Conservation (phyloP, 2,113 vertebrate species). For the Dicentrarchus labrax region DNA sequence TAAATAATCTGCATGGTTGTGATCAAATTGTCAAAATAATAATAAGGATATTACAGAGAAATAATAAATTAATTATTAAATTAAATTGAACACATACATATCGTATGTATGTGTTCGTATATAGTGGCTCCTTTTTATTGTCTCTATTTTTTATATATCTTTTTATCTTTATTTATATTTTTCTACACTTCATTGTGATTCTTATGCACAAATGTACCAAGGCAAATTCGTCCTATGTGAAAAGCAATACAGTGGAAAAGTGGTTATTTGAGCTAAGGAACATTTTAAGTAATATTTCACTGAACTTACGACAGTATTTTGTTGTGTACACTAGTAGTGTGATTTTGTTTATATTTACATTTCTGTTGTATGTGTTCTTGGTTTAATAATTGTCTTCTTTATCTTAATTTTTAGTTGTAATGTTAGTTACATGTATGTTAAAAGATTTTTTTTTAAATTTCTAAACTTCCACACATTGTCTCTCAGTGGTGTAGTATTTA, state of each 20-base stretch:
- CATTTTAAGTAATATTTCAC: not conserved
- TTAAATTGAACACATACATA: not conserved
- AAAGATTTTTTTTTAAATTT: not conserved
- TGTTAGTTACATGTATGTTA: not conserved
- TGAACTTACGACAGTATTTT: not conserved
- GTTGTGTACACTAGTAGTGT: too few species aligned
- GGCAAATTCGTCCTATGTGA: too few species aligned
- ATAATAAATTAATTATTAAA: not conserved
- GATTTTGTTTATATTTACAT: not conserved
- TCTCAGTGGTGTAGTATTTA: not conserved
- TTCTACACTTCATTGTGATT: too few species aligned
- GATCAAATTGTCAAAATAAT: not conserved
- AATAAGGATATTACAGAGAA: not conserved
- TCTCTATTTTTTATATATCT: too few species aligned
- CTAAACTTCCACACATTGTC: not conserved
- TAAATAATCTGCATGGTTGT: too few species aligned
- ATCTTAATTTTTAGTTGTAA: not conserved
- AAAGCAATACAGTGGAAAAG: too few species aligned
- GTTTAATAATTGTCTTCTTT: not conserved
- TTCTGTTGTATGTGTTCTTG: not conserved
- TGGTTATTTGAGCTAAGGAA: not conserved
- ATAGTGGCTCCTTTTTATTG: too few species aligned
- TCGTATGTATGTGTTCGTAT: too few species aligned
- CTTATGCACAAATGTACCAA: too few species aligned
- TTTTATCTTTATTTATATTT: too few species aligned